Conservation (phyloP, 2,113 vertebrate genomes). For the Zootoca vivipara region DNA sequence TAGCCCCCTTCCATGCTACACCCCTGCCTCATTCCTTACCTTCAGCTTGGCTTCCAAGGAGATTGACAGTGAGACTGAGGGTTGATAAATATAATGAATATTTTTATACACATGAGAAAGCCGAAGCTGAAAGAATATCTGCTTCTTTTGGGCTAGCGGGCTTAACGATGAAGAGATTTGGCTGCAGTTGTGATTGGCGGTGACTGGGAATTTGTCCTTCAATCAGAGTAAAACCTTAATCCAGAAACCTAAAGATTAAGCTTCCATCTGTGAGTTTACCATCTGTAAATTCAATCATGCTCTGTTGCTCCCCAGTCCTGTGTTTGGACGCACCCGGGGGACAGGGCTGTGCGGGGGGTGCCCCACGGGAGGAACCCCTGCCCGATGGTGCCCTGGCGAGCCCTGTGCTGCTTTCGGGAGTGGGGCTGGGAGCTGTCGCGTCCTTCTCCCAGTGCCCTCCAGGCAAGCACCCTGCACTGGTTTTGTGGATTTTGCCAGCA, state of each 20-base stretch:
- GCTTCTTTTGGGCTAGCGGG: not conserved
- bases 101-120: not conserved
- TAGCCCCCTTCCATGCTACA: not conserved
- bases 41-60: slow-evolving; percentile 37
- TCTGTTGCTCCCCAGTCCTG: not conserved
- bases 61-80: not conserved
- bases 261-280: slow-evolving; percentile 56
- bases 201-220: slow-evolving; percentile 57
- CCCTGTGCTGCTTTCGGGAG: no score
- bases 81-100: not conserved
- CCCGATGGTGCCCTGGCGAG: no score
- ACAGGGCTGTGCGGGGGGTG: no score
- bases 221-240: slow-evolving; percentile 64
- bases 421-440: no score
- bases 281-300: not conserved
- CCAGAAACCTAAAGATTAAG: slow-evolving; percentile 65
- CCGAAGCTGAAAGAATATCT: slow-evolving; percentile 10
- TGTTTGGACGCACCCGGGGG: no score
- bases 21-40: slow-evolving; percentile 39
- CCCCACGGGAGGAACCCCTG: no score
- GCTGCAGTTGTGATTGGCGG: not conserved
- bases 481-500: not conserved
- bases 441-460: no score
- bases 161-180: slow-evolving; percentile 34
- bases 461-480: no score